phyloP scores from a whole-genome alignment of 1,140 invertebrate species.

The Drosophila prosaltans region DNA sequence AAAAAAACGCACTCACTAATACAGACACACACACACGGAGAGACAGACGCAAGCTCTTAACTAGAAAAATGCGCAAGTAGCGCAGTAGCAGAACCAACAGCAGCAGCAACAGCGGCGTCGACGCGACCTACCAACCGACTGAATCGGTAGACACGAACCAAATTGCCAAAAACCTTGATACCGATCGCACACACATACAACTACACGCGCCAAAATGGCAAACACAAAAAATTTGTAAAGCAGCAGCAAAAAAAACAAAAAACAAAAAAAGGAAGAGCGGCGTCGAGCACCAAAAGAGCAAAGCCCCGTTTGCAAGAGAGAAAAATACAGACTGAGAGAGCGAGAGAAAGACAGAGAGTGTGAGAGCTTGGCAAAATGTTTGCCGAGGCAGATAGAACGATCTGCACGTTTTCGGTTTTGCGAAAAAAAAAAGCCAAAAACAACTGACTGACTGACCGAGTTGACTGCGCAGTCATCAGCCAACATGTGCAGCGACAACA shows the following conservation, averaged over 20 bases:
- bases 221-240: slow-evolving; percentile 44
- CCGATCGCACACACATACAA: slow-evolving; percentile 67
- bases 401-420: slow-evolving; percentile 43
- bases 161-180: slow-evolving; percentile 83
- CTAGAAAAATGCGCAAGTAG: slow-evolving; percentile 74
- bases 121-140: slow-evolving; percentile 81
- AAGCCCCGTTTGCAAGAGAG: slow-evolving; percentile 43
- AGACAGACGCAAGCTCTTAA: slow-evolving; percentile 51
- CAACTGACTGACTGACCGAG: slow-evolving; percentile 8
- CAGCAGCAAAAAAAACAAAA: slow-evolving; percentile 34
- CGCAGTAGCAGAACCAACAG: slow-evolving; percentile 37
- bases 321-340: slow-evolving; percentile 1
- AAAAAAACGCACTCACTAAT: slow-evolving; percentile 47
- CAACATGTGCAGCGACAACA: slow-evolving; percentile 23
- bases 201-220: slow-evolving; percentile 30
- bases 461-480: slow-evolving; percentile 18
- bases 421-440: slow-evolving; percentile 37
- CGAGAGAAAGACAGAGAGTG: slow-evolving; percentile 10
- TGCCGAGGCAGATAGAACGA: slow-evolving; percentile 40
- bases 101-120: slow-evolving; percentile 63
- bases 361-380: slow-evolving; percentile 44
- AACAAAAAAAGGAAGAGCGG: slow-evolving; percentile 19
- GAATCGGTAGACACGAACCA: slow-evolving; percentile 75
- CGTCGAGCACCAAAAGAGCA: slow-evolving; percentile 36
- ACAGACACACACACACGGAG: slow-evolving; percentile 29